These are phyloP conservation scores for Julus scandinavius DNA, from an alignment of 2,888 invertebrate species.

Conservation along the genomic window DNA sequence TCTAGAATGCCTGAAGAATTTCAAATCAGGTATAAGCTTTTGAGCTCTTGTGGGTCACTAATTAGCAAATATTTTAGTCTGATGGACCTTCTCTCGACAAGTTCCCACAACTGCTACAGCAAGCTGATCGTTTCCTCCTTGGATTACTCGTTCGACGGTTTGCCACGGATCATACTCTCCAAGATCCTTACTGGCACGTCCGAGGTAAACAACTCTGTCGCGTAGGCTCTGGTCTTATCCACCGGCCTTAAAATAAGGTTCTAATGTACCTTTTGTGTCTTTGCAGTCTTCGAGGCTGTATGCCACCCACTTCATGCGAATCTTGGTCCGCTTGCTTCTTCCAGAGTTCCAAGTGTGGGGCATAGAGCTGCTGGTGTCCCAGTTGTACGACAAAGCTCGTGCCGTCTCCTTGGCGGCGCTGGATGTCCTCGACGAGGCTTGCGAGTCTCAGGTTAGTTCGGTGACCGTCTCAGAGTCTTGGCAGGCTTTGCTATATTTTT, in stretches of 20 bases:
- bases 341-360: conserved; percentile 80
- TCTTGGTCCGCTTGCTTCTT: conserved; percentile 81
- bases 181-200: conserved; percentile 69
- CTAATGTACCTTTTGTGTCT: conserved; percentile 54
- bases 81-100: conserved; percentile 80
- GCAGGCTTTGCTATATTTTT: too few relatives aligned
- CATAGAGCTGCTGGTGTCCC: conserved; percentile 82
- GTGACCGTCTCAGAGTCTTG: not conserved
- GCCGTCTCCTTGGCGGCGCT: conserved; percentile 84
- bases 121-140: conserved; percentile 92
- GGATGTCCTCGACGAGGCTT: conserved; percentile 89
- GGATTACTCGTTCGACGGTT: conserved; percentile 83
- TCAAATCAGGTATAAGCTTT: not conserved
- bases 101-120: conserved; percentile 90
- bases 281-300: conserved; percentile 74
- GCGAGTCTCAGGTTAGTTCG: conserved; percentile 80
- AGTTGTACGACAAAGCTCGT: conserved; percentile 84
- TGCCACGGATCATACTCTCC: conserved; percentile 66
- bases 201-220: conserved; percentile 66
- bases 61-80: conserved; percentile 71
- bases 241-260: not conserved
- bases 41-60: conserved; percentile 59
- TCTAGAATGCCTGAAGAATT: not conserved
- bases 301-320: conserved; percentile 89
- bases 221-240: not conserved